A percentile compares a stretch with the other conserved stretches of the same genome.
Conservation (phyloP, 2,113 vertebrate genomes). For the Pelvicachromis taeniatus region DNA sequence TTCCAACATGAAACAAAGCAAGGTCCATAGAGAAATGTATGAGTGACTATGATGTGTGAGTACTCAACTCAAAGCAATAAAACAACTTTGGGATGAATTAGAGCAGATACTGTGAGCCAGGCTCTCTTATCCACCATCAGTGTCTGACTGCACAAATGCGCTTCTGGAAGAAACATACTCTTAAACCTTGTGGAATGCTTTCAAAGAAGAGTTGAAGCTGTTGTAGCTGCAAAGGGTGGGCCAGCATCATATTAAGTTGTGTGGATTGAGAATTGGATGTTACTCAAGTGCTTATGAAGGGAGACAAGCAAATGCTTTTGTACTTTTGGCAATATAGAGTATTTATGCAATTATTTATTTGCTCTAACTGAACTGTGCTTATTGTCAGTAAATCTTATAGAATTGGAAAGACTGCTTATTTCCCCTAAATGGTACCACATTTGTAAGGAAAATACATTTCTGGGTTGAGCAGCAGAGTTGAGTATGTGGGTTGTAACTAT, state of each 20-base stretch:
- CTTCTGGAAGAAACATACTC: neutral
- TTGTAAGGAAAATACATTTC: neutral
- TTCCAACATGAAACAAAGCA: neutral
- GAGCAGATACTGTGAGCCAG: neutral
- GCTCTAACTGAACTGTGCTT: neutral
- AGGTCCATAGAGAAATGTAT: neutral
- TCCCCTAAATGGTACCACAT: neutral
- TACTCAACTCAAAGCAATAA: neutral
- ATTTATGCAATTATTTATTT: neutral
- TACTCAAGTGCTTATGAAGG: no score
- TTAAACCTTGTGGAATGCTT: no score
- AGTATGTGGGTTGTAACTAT: neutral
- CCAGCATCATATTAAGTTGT: no score
- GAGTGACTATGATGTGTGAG: neutral
- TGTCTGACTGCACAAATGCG: neutral
- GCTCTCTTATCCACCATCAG: neutral
- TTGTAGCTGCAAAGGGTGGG: no score
- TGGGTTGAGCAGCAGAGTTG: neutral
- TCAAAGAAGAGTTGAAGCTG: no score
- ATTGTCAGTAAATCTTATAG: neutral
- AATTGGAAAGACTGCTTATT: neutral
- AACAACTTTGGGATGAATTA: neutral
- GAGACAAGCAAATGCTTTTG: no score
- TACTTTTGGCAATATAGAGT: no score
- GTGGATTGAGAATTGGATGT: no score